Evolutionary conservation across 2,888 invertebrate genomes (phyloP), one percentile per base, ranked within the genome.

Genomic region (Plebejus anna): DNA sequence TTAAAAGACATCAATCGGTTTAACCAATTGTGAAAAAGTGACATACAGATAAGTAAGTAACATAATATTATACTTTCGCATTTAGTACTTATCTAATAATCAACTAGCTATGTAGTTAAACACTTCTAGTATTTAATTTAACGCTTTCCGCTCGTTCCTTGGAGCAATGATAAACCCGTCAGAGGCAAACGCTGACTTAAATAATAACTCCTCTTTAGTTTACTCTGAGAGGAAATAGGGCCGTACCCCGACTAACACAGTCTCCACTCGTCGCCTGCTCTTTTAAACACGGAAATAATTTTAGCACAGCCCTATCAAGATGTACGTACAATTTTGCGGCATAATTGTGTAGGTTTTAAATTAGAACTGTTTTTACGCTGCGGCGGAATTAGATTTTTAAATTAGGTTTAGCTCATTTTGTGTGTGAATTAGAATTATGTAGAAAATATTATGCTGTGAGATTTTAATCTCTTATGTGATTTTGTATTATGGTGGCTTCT

Each of bases 111-210:
- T 22, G 22, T 22, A 22, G 22, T 22, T 22, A 22, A 22, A 22
- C 22, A 22, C 22, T 22, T 22, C 22, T 22, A 22, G 22, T 22
- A 22, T 22, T 22, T 22, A 22, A 22, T 22, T 0, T 22, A 22
- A 22, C 22, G 79, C 77, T 78, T 5, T 4, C 11, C 47, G 79
- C 79, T 80, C 77, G 71, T 79, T 28, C 77, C 81, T 83, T 84
- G 79, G 0, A 77, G 81, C 80, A 75, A 4, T 72, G 73, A 78
- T 77, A 79, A 85, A 83, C 82, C 86, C 86, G 87, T 88, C 88
- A 87, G 81, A 81, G 82, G 83, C 89, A 89, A 89, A 85, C 88
- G 86, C 84, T 80, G 84, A 85, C 88, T 88, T 88, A 88, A 89
- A 89, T 88, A 88, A 89, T 89, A 89, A 88, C 88, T 86, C 83